Percentiles rank a stretch among this genome's conserved stretches.
Evolutionary conservation across 2,797 vertebrate species (phyloP).

Genomic region (Chelmon rostratus): DNA sequence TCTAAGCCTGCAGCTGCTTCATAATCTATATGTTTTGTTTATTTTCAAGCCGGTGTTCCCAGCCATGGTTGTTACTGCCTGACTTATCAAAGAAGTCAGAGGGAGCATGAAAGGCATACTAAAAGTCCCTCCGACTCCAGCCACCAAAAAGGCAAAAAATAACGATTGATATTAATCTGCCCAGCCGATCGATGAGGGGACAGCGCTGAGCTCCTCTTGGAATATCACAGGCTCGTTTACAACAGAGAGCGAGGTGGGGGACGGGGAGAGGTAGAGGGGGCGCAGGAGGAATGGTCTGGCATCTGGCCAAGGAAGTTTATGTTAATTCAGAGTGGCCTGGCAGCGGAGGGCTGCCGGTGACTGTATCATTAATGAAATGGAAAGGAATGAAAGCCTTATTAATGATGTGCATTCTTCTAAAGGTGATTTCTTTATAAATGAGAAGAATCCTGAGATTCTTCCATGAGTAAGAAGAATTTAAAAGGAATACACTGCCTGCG

Average conservation of each 20-base stretch:
- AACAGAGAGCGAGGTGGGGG: slow-evolving; percentile 24
- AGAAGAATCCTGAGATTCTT: slow-evolving; percentile 38
- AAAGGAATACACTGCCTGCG: slow-evolving; percentile 32
- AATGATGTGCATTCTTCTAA: slow-evolving; percentile 64
- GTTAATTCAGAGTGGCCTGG: slow-evolving; percentile 65
- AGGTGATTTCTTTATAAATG: slow-evolving; percentile 57
- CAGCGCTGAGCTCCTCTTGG: slow-evolving; percentile 49
- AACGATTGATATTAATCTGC: slow-evolving; percentile 75
- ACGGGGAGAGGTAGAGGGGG: slow-evolving; percentile 3
- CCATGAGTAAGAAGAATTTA: slow-evolving; percentile 29
- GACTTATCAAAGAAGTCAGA: slow-evolving; percentile 50
- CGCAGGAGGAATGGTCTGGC: slow-evolving; percentile 55
- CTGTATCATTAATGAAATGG: slow-evolving; percentile 66
- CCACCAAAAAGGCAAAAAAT: slow-evolving; percentile 53
- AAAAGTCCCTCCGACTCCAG: slow-evolving; percentile 70
- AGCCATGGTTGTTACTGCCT: slow-evolving; percentile 28
- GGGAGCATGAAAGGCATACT: slow-evolving; percentile 45
- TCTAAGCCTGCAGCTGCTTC: slow-evolving; percentile 23
- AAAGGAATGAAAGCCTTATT: slow-evolving; percentile 67
- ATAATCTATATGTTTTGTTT: slow-evolving; percentile 10
- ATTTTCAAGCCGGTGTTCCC: slow-evolving; percentile 4
- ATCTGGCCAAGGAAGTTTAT: slow-evolving; percentile 71
- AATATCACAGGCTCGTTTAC: slow-evolving; percentile 70
- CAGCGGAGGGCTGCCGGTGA: slow-evolving; percentile 32
- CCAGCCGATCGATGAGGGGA: slow-evolving; percentile 59